Conservation (phyloP, 2,888 invertebrate species). For the Heteromurus nitidus region DNA sequence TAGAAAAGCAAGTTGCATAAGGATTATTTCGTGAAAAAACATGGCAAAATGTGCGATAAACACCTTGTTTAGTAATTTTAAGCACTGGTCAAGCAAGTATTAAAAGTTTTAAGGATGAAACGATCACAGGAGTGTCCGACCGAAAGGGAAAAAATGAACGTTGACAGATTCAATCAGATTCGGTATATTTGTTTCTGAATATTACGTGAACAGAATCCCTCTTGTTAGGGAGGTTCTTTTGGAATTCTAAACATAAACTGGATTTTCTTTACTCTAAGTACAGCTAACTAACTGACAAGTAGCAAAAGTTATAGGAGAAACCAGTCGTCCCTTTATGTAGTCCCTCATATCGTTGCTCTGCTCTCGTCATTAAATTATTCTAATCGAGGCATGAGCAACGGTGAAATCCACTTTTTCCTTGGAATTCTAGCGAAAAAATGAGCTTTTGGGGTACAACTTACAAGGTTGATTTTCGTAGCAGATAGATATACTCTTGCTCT, state of each 20-base stretch:
- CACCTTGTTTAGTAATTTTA: slow-evolving; percentile 43
- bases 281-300: slow-evolving; percentile 12
- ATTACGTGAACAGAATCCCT: slow-evolving; percentile 11
- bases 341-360: not conserved
- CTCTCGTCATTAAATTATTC: slow-evolving; percentile 17
- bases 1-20: not conserved
- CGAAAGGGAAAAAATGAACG: not conserved
- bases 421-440: slow-evolving; percentile 18
- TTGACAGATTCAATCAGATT: no score
- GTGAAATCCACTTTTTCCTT: slow-evolving; percentile 52
- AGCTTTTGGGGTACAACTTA: not conserved
- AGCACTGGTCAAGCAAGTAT: slow-evolving; percentile 37
- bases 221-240: not conserved
- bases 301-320: not conserved
- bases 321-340: no score
- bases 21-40: not conserved
- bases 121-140: not conserved
- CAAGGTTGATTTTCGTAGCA: slow-evolving; percentile 8
- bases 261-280: slow-evolving; percentile 14
- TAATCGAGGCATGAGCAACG: slow-evolving; percentile 43
- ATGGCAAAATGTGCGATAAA: slow-evolving; percentile 22
- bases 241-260: not conserved
- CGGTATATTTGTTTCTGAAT: not conserved
- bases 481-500: not conserved
- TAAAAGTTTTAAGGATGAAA: not conserved